Evolutionary conservation across 2,888 invertebrate species (phyloP), one percentile per base, ranked within the genome.

Genomic region (Philonicus albiceps): DNA sequence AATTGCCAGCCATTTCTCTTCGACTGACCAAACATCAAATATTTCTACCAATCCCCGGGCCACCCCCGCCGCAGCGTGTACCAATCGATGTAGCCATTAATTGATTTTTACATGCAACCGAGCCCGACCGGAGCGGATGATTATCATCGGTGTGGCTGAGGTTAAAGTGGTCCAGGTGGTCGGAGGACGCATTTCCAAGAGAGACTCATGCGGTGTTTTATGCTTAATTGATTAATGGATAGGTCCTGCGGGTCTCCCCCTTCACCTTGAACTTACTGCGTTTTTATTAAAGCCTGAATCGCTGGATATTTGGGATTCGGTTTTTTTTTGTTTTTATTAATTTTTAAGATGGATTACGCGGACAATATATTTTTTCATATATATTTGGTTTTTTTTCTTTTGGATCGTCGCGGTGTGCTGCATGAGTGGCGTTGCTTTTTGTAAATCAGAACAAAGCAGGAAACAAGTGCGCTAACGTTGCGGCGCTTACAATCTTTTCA

Each of bases 1-100:
- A 84, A 84, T 84, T 84, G 84, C 84, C 73, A 34, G 84, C 43
- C 84, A 73, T 84, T 84, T 84, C 84, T 84, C 84, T 84, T 84
- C 84, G 73, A 43, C 40, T 73, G 73, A 84, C 84, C 84, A 84
- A 73, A 72, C 84, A 84, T 84, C 84, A 84, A 84, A 84, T 84
- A 84, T 84, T 84, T 37, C 53, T 64, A 83, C 53, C 78, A 49
- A 16, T 78, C 49, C 81, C 37, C 64, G 11, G 74, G 74, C 74
- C 31, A 40, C 84, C 72, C 37, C 40, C 84, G 72, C 40, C 73
- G 27, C 73, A 40, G 22, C 37, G 43, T 81, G 73, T 73, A 43
- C 73, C 73, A 43, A 84, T 72, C 40, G 84, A 84, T 73, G 84
- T 53, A 73, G 84, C 55, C 84, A 73, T 84, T 84, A 73, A 84